A percentile compares a stretch with the other conserved stretches of the same genome.
These are phyloP conservation scores for Ovibos moschatus DNA, from an alignment of 2,113 vertebrate species.

Conservation along the genomic window DNA sequence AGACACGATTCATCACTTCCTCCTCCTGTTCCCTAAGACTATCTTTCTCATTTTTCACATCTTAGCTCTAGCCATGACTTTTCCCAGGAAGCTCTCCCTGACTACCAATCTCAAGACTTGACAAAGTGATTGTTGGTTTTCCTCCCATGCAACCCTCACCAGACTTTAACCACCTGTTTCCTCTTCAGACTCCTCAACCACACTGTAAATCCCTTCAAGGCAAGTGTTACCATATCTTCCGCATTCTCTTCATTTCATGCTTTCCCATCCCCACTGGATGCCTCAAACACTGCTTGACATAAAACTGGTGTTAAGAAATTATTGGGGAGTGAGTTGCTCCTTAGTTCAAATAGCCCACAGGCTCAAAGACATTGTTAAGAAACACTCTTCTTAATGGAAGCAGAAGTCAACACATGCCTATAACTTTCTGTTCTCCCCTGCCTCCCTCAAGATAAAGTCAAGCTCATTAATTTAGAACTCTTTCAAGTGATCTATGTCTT, in stretches of 20 bases:
- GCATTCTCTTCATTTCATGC: not conserved
- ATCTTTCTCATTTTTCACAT: not conserved
- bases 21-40: fast-evolving
- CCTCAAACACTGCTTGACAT: not conserved
- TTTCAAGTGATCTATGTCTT: not conserved
- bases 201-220: not conserved
- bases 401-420: not conserved
- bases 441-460: not conserved
- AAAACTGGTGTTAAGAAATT: not conserved
- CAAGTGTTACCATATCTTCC: not conserved
- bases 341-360: not conserved
- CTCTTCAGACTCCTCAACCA: not conserved
- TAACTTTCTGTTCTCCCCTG: not conserved
- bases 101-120: not conserved
- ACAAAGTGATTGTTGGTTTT: not conserved
- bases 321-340: not conserved
- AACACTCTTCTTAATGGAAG: not conserved
- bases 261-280: not conserved
- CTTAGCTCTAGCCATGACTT: not conserved
- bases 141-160: not conserved
- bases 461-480: not conserved
- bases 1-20: fast-evolving
- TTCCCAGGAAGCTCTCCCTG: not conserved
- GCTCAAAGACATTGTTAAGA: not conserved
- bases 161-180: not conserved